Conservation (phyloP, 2,797 vertebrate genomes). For the Phoxinus dragarum region DNA sequence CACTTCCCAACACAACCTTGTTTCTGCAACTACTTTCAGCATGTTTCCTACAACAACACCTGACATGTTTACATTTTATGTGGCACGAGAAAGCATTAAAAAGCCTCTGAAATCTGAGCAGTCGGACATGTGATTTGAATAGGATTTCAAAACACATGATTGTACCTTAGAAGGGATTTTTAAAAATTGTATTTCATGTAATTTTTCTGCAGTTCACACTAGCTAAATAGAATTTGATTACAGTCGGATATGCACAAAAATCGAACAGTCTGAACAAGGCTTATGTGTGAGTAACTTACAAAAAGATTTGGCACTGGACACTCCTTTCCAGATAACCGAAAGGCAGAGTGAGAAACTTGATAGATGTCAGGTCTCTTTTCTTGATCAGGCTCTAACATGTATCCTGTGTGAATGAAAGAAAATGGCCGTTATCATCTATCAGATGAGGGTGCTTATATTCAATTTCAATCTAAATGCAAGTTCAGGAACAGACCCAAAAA, state of each 20-base stretch:
- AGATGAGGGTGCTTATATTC: neutral
- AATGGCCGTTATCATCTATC: neutral
- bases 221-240: neutral
- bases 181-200: neutral
- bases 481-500: neutral
- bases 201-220: neutral
- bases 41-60: neutral
- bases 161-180: neutral
- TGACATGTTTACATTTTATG: neutral
- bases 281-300: conserved; percentile 80
- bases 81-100: neutral
- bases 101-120: neutral
- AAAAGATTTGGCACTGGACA: conserved; percentile 94
- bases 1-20: neutral
- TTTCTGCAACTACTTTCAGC: neutral
- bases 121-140: neutral
- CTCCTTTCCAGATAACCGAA: conserved; percentile 92
- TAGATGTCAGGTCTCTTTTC: conserved; percentile 96
- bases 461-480: neutral
- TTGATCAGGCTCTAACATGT: conserved; percentile 96
- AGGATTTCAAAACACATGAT: neutral
- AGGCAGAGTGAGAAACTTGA: conserved; percentile 96
- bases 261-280: neutral
- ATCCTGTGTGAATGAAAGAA: conserved; percentile 78
- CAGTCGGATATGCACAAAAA: neutral